These are phyloP conservation scores for Bergia puertoricense DNA, from an alignment of 92 coral and sea anemone genomes.

Conservation along the genomic window DNA sequence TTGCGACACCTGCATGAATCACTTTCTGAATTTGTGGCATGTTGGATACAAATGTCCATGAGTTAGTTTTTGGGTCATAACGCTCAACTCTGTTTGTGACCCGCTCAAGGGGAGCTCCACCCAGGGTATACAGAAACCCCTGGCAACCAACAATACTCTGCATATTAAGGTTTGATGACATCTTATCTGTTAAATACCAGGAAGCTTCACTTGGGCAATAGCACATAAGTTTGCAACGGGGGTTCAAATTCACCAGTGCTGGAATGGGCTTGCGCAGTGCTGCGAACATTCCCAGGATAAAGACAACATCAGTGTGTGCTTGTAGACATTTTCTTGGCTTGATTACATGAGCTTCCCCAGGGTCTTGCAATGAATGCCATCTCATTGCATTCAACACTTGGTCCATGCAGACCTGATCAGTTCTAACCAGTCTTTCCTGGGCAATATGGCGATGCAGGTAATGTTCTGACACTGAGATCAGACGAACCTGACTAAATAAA, in stretches of 20 bases:
- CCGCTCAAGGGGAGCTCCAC: slow-evolving; percentile 40
- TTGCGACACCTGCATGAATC: slow-evolving; percentile 47
- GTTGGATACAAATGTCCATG: slow-evolving; percentile 50
- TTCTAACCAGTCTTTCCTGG: slow-evolving; percentile 35
- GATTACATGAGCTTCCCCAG: slow-evolving; percentile 30
- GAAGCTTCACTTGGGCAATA: slow-evolving; percentile 40
- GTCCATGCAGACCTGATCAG: slow-evolving; percentile 35
- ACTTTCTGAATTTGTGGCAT: slow-evolving; percentile 46
- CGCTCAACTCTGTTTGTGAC: slow-evolving; percentile 53
- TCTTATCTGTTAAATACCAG: slow-evolving; percentile 36
- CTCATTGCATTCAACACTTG: slow-evolving; percentile 42
- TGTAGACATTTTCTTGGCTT: slow-evolving; percentile 40
- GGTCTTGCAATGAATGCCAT: slow-evolving; percentile 42
- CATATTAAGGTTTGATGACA: slow-evolving; percentile 37
- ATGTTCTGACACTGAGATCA: slow-evolving; percentile 30
- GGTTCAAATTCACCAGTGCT: slow-evolving; percentile 27
- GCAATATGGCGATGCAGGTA: slow-evolving; percentile 42
- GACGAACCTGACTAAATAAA: slow-evolving; percentile 31
- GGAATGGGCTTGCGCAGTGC: slow-evolving; percentile 41
- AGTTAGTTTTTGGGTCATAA: slow-evolving; percentile 52
- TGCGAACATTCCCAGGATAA: slow-evolving; percentile 45
- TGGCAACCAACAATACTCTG: slow-evolving; percentile 44
- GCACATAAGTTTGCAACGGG: slow-evolving; percentile 36
- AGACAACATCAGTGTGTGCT: slow-evolving; percentile 36
- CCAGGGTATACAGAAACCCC: slow-evolving; percentile 37